Evolutionary conservation across 2,797 vertebrate species (phyloP), one percentile per base, ranked within the genome.

Genomic region (Poeciliopsis infans): DNA sequence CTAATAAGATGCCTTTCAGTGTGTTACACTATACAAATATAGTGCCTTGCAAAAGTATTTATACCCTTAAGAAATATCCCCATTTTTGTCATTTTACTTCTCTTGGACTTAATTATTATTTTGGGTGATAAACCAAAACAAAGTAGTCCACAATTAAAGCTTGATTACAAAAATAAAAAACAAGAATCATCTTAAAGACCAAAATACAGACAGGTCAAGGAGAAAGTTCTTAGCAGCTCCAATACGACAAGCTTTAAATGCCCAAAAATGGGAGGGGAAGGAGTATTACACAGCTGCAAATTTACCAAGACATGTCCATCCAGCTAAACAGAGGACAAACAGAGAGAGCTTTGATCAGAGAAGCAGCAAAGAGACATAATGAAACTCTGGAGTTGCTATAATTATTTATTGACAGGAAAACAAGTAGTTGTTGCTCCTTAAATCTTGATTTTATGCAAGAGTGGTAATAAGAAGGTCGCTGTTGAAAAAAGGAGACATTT

Each of bases 1-100:
- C 16, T 79, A 85, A 79, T 36, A 78, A 75, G 49, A 79, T 77
- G 51, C 85, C 43, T 39, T 71, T 81, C n/a, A 66, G 13, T 36
- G 72, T 71, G 76, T 45, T 61, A 25, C 13, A 12, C 11, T 46
- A 18, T 75, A 70, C 3, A 39, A 61, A 53, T 76, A 18, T 72
- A 25, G 18, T 4, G 25, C 43, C 13, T 46, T 70, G 13, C 5
- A 43, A n/a, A 69, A 15, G 25, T 13, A 43, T 15, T 43, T n/a
- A 7, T 28, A 70, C 39, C 25, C 23, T 70, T 70, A n/a, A 45
- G 16, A 45, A 7, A 7, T 45, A n/a, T 7, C 3, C 13, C 15
- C 7, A 46, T 15, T 28, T 28, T 28, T 70, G 12, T 70, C 5
- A 45, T 43, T 41, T 45, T 45, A 28, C 12, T 25, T n/a, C 41